Evolutionary conservation across 2,888 invertebrate genomes (phyloP).

Genomic region (Pheosia tremula): DNA sequence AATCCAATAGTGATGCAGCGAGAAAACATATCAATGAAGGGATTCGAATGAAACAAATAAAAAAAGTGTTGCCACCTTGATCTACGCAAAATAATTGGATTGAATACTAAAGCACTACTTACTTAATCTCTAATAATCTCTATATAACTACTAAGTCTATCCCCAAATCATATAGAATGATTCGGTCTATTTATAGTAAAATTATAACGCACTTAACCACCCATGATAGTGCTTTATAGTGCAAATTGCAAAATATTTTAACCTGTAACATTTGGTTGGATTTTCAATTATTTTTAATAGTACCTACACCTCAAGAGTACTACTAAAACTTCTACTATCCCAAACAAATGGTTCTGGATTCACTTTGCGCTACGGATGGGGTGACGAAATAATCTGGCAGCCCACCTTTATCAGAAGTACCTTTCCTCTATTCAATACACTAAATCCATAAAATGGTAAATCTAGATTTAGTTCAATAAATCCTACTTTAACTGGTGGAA

Average conservation of each 20-base stretch:
- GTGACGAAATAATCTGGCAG: slow-evolving; percentile 29
- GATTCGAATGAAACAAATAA: slow-evolving; percentile 14
- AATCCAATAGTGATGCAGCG: neutral
- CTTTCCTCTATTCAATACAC: slow-evolving; percentile 18
- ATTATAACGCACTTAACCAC: no score
- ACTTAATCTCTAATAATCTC: no score
- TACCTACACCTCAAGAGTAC: neutral
- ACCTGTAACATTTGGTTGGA: neutral
- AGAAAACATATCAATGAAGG: neutral
- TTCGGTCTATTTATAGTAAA: no score
- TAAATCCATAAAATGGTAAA: slow-evolving; percentile 12
- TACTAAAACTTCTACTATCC: no score
- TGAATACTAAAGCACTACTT: neutral
- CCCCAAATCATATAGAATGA: no score
- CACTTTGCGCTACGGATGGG: slow-evolving; percentile 20
- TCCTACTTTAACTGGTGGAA: neutral
- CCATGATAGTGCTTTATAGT: no score
- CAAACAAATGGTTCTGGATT: slow-evolving; percentile 28
- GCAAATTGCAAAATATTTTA: no score
- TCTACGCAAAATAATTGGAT: neutral
- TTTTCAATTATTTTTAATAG: slow-evolving; percentile 28
- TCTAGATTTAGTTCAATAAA: neutral
- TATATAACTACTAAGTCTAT: slow-evolving; percentile 10
- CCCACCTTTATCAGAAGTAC: slow-evolving; percentile 22
- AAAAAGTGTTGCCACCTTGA: neutral